phyloP scores from a whole-genome alignment of 2,797 vertebrate genomes.

The Pseudocheirus occidentalis region DNA sequence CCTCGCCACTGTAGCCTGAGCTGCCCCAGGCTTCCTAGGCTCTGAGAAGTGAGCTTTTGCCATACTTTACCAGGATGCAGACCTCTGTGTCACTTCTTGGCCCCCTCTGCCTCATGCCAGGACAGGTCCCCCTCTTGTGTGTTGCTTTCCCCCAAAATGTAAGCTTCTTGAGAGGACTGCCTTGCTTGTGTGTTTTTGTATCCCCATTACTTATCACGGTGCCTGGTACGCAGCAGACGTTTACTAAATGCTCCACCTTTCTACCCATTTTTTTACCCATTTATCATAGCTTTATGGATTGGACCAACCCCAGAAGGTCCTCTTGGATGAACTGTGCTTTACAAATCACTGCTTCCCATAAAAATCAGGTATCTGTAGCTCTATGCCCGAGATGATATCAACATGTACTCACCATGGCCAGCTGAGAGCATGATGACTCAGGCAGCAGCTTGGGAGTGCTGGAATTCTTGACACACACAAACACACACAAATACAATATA shows the following conservation, averaged over 20 bases:
- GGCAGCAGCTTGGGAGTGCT: background rate
- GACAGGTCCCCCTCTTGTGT: background rate
- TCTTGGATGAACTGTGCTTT: background rate
- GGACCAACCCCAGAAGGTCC: background rate
- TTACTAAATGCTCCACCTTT: background rate
- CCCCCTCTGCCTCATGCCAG: background rate
- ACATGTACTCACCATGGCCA: background rate
- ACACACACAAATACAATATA: background rate
- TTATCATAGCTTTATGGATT: background rate
- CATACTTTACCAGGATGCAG: background rate
- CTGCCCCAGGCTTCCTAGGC: background rate
- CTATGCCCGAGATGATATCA: background rate
- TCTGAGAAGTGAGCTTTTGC: background rate
- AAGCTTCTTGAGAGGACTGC: background rate
- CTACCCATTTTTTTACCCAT: background rate
- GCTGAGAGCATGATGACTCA: background rate
- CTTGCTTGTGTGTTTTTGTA: background rate
- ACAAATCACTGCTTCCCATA: background rate
- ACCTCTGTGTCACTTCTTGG: background rate
- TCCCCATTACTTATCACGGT: background rate
- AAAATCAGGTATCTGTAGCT: background rate
- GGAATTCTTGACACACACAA: slow-evolving; percentile 1
- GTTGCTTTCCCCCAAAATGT: background rate
- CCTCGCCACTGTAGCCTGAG: background rate
- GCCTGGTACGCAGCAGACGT: background rate